Evolutionary conservation across 2,797 vertebrate species (phyloP), one percentile per base, ranked within the genome.

Genomic region (Psittacula echo): DNA sequence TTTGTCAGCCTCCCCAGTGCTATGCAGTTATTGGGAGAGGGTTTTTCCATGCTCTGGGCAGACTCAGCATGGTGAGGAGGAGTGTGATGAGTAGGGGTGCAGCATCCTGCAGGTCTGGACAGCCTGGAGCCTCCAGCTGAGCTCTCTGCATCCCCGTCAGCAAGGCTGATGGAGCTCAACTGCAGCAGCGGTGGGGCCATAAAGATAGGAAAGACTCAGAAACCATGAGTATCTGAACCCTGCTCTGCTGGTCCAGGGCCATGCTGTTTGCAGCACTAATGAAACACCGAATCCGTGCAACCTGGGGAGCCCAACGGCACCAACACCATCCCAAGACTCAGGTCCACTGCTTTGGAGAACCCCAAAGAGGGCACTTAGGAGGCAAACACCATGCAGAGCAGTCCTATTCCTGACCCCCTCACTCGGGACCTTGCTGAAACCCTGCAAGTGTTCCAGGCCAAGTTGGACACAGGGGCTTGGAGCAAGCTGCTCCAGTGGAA

Each of bases 181-280:
- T 45, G 34, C 8, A 4, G 20, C 2, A 4, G 48, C 5, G 2
- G 12, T 0, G 1, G 5, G 45, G 41, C 39, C 4, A 0, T 44
- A 70, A 85, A 73, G 62, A 30, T 73, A 47, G 47, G 70, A 27
- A 27, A 82, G 19, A 56, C 80, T 62, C 11, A 8, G 51, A 64
- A 93, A 94, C 77, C 45, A 47, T 1, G 7, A 83, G 27, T 27
- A 3, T 47, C 41, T 48, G 47, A 84, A 30, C 27, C 15, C 53
- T 4, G 7, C 21, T 77, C 16, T n/a, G 47, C 41, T 44, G 9
- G 11, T 56, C 74, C 73, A 42, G 65, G 45, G 50, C 62, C 26
- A 3, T 29, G 56, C 48, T 65, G 0, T 62, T 68, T 71, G 37
- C 71, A 71, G 54, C 10, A 2, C 74, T 14, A 9, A 16, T 27